Evolutionary conservation across 30 jellyfish, hydroid and myxozoan species (phyloP).

Genomic region (Pseudorhiza aurosa): DNA sequence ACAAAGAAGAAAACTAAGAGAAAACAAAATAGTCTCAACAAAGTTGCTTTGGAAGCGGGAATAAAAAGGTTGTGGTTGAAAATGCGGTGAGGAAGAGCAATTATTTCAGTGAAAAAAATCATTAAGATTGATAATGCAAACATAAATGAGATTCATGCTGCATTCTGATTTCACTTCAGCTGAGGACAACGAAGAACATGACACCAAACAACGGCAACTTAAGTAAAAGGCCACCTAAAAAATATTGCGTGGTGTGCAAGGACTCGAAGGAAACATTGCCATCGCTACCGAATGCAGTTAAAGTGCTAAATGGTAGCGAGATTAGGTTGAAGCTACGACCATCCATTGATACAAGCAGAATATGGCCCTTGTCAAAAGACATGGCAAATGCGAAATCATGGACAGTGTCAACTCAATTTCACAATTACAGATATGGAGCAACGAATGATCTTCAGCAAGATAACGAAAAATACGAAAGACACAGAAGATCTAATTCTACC

Average conservation of each 20-base stretch:
- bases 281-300: constrained; percentile 21
- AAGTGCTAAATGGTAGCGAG: constrained; percentile 21
- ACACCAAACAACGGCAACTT: not conserved
- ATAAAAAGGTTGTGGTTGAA: no score
- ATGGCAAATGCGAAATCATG: constrained; percentile 4
- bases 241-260: constrained; percentile 20
- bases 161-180: no score
- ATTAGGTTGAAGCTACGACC: constrained; percentile 59
- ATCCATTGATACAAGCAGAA: constrained; percentile 18
- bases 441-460: not conserved
- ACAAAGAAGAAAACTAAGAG: no score
- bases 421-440: constrained; percentile 51
- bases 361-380: constrained; percentile 32
- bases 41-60: no score
- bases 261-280: constrained; percentile 1
- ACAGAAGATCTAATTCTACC: constrained; percentile 41
- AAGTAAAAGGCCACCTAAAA: not conserved
- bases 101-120: no score
- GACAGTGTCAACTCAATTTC: constrained; percentile 9
- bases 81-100: no score
- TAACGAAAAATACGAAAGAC: not conserved
- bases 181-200: no score
- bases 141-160: no score
- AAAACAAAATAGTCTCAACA: no score
- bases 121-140: no score